Base-by-base conservation (phyloP, 2,113 vertebrate genomes). In the Carettochelys insculpta region DNA sequence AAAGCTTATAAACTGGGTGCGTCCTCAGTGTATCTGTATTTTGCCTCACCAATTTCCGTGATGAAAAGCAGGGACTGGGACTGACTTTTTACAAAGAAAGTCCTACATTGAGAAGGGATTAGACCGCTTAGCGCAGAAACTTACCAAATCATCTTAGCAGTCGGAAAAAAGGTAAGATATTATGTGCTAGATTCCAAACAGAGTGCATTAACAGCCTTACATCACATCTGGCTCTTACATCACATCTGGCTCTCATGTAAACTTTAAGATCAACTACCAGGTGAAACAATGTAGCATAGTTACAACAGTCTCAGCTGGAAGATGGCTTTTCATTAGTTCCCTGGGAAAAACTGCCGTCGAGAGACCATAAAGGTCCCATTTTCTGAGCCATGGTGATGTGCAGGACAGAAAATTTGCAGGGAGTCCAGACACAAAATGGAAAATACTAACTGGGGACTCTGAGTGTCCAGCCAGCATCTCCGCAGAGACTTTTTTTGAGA, bases 401-500 rank as follows among this genome's bases (percentile, higher is more conserved):
- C 45, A 71, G n/a, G 10, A 45, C 84, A 75, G 61, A 86, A 16
- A 89, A 78, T 20, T 45, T 52, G n/a, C 8, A 56, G 3, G 17
- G 9, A 3, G 68, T 92, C 22, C 20, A 41, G 68, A 41, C 31
- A 41, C n/a, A 71, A 88, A 31, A 71, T 54, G 41, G 65, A 78
- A 41, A 93, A 54, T 68, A 80, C 77, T 75, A 92, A 89, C 77
- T 47, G 77, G 65, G 80, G 80, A 7, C 27, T 80, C 5, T 6
- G 68, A 71, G 11, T 71, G 68, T 41, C 11, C 11, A 11, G 68
- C 68, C 38, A 41, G 68, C 68, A 41, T 71, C 38, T 88, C 73
- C 34, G 83, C 24, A 79, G 92, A 84, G 45, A 3, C 11, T 65
- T 76, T 95, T 94, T 83, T 81, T 68, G 12, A 85, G 75, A 45